Evolutionary conservation across 2,797 vertebrate genomes (phyloP).

Genomic region (Lepilemur ruficaudatus): DNA sequence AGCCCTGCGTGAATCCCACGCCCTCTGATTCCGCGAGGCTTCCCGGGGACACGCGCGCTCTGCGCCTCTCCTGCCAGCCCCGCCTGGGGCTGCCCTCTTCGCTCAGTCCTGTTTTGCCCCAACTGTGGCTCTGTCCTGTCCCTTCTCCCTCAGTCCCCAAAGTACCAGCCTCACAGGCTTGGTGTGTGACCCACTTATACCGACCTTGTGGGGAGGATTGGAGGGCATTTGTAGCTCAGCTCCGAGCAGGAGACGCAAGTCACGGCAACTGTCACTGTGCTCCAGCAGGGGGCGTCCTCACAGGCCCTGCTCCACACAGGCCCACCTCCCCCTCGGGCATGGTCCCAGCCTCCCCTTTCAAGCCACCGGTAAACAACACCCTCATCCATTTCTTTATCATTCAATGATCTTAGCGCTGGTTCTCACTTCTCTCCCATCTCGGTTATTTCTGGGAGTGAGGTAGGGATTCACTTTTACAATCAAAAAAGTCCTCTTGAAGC

Average conservation of each 20-base stretch:
- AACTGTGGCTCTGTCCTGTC: not conserved
- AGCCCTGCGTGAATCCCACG: fast-evolving
- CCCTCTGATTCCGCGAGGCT: not conserved
- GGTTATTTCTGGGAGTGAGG: not conserved
- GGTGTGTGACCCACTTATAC: not conserved
- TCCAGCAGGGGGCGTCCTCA: not conserved
- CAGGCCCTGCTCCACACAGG: not conserved
- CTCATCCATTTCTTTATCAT: not conserved
- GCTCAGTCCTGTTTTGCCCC: not conserved
- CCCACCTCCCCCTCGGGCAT: too few species aligned
- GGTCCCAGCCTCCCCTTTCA: not conserved
- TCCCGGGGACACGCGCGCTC: fast-evolving
- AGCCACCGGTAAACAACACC: not conserved
- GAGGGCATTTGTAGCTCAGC: not conserved
- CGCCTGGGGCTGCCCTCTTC: not conserved
- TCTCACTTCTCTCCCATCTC: not conserved
- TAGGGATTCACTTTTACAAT: not conserved
- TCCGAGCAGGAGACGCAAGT: not conserved
- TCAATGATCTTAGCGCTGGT: not conserved
- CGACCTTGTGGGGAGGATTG: not conserved
- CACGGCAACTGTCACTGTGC: not conserved
- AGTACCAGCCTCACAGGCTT: not conserved
- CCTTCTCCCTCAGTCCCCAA: not conserved
- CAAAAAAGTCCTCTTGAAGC: not conserved
- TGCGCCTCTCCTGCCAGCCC: not conserved